Percentiles rank a stretch among this genome's conserved stretches.
Evolutionary conservation across 1,140 invertebrate genomes (phyloP).

Genomic region (Diachasmimorpha longicaudata): DNA sequence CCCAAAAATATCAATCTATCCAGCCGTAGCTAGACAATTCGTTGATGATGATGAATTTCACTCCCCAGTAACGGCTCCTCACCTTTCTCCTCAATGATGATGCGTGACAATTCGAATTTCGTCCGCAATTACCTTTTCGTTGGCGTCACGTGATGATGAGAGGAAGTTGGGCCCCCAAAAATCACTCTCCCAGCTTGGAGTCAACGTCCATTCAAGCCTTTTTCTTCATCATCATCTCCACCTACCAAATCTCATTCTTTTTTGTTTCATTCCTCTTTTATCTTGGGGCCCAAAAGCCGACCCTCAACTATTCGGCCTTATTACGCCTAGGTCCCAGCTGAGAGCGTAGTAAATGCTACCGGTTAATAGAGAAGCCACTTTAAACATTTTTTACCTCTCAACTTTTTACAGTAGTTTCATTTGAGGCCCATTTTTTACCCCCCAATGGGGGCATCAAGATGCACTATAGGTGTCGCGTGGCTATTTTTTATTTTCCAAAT

Average conservation of each 20-base stretch:
- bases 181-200: neutral
- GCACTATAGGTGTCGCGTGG: neutral
- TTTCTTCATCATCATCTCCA: conserved; percentile 11
- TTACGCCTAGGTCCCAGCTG: neutral
- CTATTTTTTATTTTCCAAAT: neutral
- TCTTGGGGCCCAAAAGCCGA: neutral
- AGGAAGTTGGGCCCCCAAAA: neutral
- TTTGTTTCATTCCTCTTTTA: neutral
- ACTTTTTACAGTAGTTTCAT: conserved; percentile 5
- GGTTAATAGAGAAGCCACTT: conserved; percentile 17
- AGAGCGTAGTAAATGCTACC: conserved; percentile 15
- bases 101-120: conserved; percentile 52
- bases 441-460: neutral
- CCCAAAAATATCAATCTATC: neutral
- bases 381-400: neutral
- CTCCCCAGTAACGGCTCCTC: neutral
- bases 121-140: conserved; percentile 44
- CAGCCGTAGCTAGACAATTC: neutral
- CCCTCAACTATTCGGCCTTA: neutral
- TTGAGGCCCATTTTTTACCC: neutral
- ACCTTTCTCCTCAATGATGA: conserved; percentile 35
- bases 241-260: neutral
- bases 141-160: conserved; percentile 36
- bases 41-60: conserved; percentile 7
- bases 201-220: conserved; percentile 4